Conservation (phyloP, 2,888 invertebrate species). For the Synergus laeviventris region DNA sequence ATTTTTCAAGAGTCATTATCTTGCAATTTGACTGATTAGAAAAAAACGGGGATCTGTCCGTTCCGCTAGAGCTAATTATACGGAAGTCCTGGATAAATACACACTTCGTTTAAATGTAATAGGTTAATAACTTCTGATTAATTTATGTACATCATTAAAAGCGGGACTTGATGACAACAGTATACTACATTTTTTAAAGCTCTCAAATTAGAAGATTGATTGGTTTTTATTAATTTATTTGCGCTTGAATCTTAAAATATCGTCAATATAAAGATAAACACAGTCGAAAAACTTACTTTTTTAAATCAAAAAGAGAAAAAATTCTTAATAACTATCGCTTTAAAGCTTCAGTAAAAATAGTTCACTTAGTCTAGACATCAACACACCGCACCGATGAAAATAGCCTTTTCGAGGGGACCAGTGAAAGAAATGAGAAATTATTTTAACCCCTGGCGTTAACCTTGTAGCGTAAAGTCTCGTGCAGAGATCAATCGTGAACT, state of each 20-base stretch:
- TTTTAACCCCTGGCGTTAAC: slow-evolving; percentile 59
- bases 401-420: slow-evolving; percentile 57
- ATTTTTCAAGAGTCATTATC: too few relatives aligned
- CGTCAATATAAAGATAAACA: neutral
- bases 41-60: too few relatives aligned
- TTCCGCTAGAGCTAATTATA: too few relatives aligned
- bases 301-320: neutral
- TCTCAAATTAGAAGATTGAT: neutral
- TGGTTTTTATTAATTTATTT: neutral
- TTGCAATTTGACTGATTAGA: too few relatives aligned
- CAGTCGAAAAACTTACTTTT: neutral
- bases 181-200: neutral
- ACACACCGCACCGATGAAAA: slow-evolving; percentile 65
- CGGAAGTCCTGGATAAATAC: too few relatives aligned
- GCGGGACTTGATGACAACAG: neutral
- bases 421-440: slow-evolving; percentile 51
- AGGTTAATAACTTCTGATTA: neutral
- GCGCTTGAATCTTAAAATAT: neutral
- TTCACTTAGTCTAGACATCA: slow-evolving; percentile 65
- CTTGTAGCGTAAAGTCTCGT: slow-evolving; percentile 41
- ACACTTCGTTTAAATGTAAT: too few relatives aligned
- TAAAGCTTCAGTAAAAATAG: slow-evolving; percentile 65
- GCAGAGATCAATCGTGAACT: neutral
- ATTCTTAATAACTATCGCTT: slow-evolving; percentile 59
- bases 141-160: neutral